Evolutionary conservation across 2,113 vertebrate species (phyloP).

Genomic region (Coptodon bakossiorum): DNA sequence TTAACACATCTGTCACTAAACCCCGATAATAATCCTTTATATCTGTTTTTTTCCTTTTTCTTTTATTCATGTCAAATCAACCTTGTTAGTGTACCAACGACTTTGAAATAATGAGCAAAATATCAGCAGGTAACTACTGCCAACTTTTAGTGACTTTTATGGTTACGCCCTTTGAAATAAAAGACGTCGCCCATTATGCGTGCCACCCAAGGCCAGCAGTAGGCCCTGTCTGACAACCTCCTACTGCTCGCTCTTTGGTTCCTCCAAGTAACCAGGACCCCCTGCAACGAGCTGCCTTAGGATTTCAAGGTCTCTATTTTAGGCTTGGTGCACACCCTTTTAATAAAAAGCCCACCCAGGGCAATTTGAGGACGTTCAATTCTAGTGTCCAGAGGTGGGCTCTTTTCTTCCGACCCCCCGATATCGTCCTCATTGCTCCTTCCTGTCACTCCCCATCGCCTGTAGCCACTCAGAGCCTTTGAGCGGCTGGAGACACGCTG

Average conservation of each 20-base stretch:
- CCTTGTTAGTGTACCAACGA: slow-evolving; percentile 35
- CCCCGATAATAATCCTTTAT: background rate
- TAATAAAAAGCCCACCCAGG: slow-evolving; percentile 27
- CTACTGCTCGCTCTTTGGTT: slow-evolving; percentile 20
- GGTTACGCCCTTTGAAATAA: slow-evolving; percentile 26
- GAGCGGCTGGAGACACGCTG: slow-evolving; percentile 39
- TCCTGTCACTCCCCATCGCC: slow-evolving; percentile 8
- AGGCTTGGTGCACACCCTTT: slow-evolving; percentile 9
- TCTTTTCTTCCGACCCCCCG: slow-evolving; percentile 12
- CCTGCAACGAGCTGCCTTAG: slow-evolving; percentile 6
- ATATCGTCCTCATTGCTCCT: slow-evolving; percentile 4
- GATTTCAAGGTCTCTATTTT: slow-evolving; percentile 23
- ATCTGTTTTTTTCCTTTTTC: background rate
- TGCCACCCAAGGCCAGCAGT: slow-evolving; percentile 32
- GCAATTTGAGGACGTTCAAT: slow-evolving; percentile 8
- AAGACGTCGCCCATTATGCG: slow-evolving; percentile 1
- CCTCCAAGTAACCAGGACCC: slow-evolving; percentile 15
- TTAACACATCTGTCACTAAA: slow-evolving; percentile 29
- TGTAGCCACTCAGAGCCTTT: slow-evolving; percentile 9
- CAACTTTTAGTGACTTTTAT: slow-evolving; percentile 42
- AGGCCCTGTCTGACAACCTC: slow-evolving; percentile 42
- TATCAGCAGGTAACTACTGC: slow-evolving; percentile 48
- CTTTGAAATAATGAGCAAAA: slow-evolving; percentile 54
- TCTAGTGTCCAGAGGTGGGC: slow-evolving; percentile 5
- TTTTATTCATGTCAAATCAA: slow-evolving; percentile 58